phyloP scores from a whole-genome alignment of 2,888 invertebrate species.

The Lepidochitona cinerea region DNA sequence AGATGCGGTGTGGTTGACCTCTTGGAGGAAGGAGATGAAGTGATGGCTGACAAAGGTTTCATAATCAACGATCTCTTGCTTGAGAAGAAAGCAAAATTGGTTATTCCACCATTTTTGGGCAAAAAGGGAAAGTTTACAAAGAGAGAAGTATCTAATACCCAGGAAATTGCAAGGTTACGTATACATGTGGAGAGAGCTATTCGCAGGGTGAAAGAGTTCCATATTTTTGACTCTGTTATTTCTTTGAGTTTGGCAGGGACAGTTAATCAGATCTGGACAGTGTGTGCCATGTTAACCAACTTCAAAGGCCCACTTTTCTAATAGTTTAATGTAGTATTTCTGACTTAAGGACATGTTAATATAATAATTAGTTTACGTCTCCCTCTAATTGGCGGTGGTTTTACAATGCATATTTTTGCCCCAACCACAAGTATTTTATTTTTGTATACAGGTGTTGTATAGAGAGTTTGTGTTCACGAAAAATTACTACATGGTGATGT shows the following conservation, averaged over 20 bases:
- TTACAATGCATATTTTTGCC: too few species aligned
- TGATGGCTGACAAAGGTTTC: conserved; percentile 30
- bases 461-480: too few species aligned
- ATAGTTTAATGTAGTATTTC: too few species aligned
- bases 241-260: background rate
- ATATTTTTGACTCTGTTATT: background rate
- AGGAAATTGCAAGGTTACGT: conserved; percentile 8
- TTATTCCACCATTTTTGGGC: conserved; percentile 23
- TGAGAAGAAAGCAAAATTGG: conserved; percentile 9
- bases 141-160: conserved; percentile 7
- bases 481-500: too few species aligned
- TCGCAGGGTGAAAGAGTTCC: conserved; percentile 17
- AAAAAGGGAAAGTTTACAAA: conserved; percentile 10
- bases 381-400: too few species aligned
- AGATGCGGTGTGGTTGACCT: conserved; percentile 12
- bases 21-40: conserved; percentile 23
- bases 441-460: too few species aligned
- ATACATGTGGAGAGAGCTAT: conserved; percentile 19
- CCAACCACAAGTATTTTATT: too few species aligned
- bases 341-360: too few species aligned
- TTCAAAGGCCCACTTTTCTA: conserved; percentile 1
- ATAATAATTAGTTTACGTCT: too few species aligned
- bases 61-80: conserved; percentile 16
- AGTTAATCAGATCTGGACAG: background rate
- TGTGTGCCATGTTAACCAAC: too few species aligned